phyloP scores from a whole-genome alignment of 2,888 invertebrate species.

The Lasioglossum vierecki region DNA sequence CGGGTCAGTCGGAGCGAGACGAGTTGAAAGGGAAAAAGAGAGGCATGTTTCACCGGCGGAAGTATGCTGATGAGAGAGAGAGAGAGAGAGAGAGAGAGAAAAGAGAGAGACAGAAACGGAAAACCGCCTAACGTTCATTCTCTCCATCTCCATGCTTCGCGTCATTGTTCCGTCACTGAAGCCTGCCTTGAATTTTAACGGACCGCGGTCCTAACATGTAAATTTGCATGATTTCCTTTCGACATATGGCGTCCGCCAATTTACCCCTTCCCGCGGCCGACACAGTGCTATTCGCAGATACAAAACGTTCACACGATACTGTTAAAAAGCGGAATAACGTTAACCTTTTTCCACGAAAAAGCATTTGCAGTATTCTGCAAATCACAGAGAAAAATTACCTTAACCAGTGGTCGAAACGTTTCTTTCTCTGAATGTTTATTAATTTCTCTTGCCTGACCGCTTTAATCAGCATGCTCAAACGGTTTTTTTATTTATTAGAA shows the following conservation, averaged over 20 bases:
- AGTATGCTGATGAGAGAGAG: constrained; percentile 40
- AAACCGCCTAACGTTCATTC: constrained; percentile 36
- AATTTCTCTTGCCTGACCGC: not conserved
- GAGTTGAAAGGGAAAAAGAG: constrained; percentile 11
- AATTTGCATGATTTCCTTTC: constrained; percentile 36
- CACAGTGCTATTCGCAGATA: not conserved
- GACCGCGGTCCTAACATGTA: constrained; percentile 35
- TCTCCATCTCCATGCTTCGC: constrained; percentile 42
- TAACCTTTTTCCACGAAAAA: not conserved
- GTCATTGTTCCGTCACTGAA: constrained; percentile 59
- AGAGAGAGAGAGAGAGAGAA: constrained; percentile 29
- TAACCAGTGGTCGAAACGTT: not conserved
- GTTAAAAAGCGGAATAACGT: not conserved
- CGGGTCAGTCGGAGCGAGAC: constrained; percentile 20
- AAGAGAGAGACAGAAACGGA: constrained; percentile 37
- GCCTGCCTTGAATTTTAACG: constrained; percentile 57
- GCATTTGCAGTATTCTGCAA: not conserved
- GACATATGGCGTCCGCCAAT: constrained; percentile 2
- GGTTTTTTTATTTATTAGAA: not conserved
- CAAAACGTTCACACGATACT: not conserved
- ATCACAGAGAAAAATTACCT: not conserved
- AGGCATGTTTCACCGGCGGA: constrained; percentile 33
- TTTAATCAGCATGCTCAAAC: not conserved
- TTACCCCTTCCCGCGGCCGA: not conserved
- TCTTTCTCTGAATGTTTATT: constrained; percentile 6